Conservation (phyloP, 64 coral and sea anemone genomes). For the Porites lutea region DNA sequence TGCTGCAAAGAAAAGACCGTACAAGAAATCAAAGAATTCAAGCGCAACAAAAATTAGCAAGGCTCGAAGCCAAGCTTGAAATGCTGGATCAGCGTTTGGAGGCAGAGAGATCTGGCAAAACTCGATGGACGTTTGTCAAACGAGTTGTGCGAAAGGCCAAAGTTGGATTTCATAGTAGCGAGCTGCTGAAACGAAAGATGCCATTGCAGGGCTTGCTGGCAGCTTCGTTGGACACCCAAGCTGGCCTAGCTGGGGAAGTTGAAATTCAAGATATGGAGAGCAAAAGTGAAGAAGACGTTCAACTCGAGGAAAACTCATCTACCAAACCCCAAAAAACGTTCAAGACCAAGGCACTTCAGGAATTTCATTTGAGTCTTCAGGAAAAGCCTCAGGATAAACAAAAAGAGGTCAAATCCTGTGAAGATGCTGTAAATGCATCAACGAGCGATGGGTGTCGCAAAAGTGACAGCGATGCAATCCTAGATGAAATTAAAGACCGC, state of each 20-base stretch:
- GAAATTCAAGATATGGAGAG: neutral
- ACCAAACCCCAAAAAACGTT: neutral
- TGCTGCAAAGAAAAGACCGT: neutral
- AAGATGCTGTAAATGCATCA: neutral
- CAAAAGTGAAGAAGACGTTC: neutral
- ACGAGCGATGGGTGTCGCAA: neutral
- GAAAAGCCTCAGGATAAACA: neutral
- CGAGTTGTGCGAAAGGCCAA: neutral
- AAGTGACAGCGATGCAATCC: neutral
- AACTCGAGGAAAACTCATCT: neutral
- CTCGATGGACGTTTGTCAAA: constrained; percentile 27
- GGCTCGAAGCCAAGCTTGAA: constrained; percentile 31
- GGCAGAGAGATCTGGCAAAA: constrained; percentile 19
- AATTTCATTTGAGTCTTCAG: constrained; percentile 1
- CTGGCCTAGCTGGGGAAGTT: neutral
- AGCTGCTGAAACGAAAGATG: constrained; percentile 30
- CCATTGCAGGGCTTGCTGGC: neutral
- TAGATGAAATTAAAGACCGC: neutral
- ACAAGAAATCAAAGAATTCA: constrained; percentile 17
- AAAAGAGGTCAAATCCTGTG: neutral
- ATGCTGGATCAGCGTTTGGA: constrained; percentile 47
- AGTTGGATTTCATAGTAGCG: constrained; percentile 50
- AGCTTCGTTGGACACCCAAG: neutral
- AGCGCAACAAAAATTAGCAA: neutral
- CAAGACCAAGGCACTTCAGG: constrained; percentile 6